Conservation (phyloP, 2,797 vertebrate genomes). For the Acanthurus lineatus region DNA sequence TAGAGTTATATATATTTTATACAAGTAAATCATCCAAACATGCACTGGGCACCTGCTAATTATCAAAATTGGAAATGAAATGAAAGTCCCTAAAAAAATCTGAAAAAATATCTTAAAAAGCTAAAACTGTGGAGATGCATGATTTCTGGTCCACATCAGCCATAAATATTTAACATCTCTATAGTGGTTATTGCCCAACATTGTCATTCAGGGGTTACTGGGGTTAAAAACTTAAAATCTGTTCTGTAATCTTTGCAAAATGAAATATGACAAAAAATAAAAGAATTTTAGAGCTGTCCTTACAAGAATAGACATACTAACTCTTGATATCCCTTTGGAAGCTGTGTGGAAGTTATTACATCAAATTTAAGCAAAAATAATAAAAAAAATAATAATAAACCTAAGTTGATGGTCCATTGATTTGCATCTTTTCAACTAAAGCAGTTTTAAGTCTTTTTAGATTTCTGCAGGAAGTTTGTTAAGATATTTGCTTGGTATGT, state of each 20-base stretch:
- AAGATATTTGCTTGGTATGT: neutral
- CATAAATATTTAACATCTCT: neutral
- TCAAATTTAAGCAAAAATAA: neutral
- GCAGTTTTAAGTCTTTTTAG: neutral
- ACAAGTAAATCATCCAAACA: too few relatives aligned
- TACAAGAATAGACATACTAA: neutral
- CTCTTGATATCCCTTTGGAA: neutral
- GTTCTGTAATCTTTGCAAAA: neutral
- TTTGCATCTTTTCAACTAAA: too few relatives aligned
- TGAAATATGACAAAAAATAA: neutral
- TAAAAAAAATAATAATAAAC: neutral
- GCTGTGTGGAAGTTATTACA: neutral
- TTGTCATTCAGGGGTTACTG: too few relatives aligned
- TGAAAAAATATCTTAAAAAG: neutral
- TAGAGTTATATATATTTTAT: too few relatives aligned
- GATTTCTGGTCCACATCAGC: neutral
- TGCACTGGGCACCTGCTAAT: too few relatives aligned
- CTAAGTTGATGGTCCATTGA: neutral
- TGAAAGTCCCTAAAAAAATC: neutral
- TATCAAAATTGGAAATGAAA: too few relatives aligned
- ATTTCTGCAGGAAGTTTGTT: neutral
- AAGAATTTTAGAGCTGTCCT: neutral
- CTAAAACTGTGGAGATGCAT: neutral
- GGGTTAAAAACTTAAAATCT: neutral
- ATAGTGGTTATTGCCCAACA: too few relatives aligned